A percentile compares a stretch with the other conserved stretches of the same genome.
phyloP scores from a whole-genome alignment of 1,140 invertebrate species.

The Theocolax elegans region DNA sequence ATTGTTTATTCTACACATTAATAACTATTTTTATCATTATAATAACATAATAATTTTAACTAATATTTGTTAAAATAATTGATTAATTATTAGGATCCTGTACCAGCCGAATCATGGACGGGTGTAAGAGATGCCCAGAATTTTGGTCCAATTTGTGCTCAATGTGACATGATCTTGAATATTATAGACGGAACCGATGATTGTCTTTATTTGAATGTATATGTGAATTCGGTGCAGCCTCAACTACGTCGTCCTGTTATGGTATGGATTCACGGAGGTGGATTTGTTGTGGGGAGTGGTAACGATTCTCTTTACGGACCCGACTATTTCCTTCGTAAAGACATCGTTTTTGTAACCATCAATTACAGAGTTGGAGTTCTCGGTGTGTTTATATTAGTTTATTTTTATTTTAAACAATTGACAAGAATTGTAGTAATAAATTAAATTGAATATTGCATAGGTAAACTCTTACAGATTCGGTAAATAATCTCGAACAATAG shows the following conservation, averaged over 20 bases:
- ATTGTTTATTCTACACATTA: no score
- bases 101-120: slow-evolving; percentile 69
- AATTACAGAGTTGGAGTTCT: slow-evolving; percentile 64
- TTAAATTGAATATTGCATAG: no score
- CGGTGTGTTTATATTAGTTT: no score
- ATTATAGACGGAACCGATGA: slow-evolving; percentile 70
- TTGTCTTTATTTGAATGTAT: slow-evolving; percentile 86
- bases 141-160: slow-evolving; percentile 69
- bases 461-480: no score
- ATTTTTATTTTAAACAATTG: no score
- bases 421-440: no score
- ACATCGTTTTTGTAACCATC: slow-evolving; percentile 66
- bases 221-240: slow-evolving; percentile 68
- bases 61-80: no score
- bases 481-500: no score
- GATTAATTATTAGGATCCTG: slow-evolving; percentile 66
- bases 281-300: slow-evolving; percentile 66
- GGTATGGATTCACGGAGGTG: slow-evolving; percentile 73
- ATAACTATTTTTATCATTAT: no score
- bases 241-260: slow-evolving; percentile 57
- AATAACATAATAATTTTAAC: no score
- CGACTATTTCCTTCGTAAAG: slow-evolving; percentile 58
- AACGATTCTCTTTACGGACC: slow-evolving; percentile 31
- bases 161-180: slow-evolving; percentile 34
- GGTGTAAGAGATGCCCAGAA: slow-evolving; percentile 67